Conservation (phyloP, 2,113 vertebrate species). For the Ptychochromis oligacanthus region DNA sequence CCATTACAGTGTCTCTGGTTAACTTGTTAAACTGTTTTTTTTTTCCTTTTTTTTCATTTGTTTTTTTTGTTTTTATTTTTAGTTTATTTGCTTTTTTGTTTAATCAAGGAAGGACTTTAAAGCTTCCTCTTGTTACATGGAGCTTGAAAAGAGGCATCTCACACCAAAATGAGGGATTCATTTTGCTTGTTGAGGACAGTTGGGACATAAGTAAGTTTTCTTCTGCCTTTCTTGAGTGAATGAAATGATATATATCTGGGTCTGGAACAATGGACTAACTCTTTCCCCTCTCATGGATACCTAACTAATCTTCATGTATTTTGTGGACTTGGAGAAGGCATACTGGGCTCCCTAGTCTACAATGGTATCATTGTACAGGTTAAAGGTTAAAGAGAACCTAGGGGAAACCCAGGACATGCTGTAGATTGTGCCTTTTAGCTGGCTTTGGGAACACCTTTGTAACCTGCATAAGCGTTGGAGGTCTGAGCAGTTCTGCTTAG, state of each 20-base stretch:
- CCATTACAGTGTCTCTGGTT: background rate
- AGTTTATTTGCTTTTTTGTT: no score
- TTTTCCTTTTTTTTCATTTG: no score
- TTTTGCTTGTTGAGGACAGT: no score
- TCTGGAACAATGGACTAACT: background rate
- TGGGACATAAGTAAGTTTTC: no score
- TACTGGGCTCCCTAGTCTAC: no score
- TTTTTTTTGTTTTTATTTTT: no score
- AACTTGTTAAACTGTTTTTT: background rate
- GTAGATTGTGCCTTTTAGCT: background rate
- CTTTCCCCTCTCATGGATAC: background rate
- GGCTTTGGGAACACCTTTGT: rapidly evolving
- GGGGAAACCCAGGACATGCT: background rate
- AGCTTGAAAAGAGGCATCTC: no score
- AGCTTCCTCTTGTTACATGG: no score
- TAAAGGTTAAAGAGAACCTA: background rate
- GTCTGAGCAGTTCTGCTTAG: background rate
- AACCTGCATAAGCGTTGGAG: background rate
- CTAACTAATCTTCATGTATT: background rate
- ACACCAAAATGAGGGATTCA: no score
- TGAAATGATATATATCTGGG: no score
- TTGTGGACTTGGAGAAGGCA: background rate
- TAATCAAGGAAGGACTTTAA: background rate
- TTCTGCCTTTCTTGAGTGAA: no score
- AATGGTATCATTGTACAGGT: background rate